A percentile compares a stretch with the other conserved stretches of the same genome.
These are phyloP conservation scores for Sipha maydis DNA, from an alignment of 2,888 invertebrate species.

Conservation along the genomic window DNA sequence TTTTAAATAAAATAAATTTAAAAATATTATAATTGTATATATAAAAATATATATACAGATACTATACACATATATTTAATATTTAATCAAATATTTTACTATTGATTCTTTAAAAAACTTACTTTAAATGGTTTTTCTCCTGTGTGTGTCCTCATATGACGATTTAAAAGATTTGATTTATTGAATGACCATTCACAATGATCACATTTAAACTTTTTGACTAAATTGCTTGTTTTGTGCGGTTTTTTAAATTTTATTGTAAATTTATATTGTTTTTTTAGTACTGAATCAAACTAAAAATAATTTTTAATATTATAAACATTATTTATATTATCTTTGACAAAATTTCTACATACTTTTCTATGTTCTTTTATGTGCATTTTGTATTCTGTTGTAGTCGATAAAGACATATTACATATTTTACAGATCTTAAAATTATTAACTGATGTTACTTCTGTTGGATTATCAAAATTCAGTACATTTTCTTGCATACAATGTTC, in stretches of 20 bases:
- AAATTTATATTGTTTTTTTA: constrained; percentile 42
- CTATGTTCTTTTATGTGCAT: constrained; percentile 46
- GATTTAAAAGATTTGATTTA: constrained; percentile 40
- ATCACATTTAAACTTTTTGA: constrained; percentile 48
- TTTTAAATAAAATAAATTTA: background rate
- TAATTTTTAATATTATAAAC: background rate
- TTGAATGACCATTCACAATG: constrained; percentile 57
- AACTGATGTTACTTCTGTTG: background rate
- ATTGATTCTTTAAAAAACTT: background rate
- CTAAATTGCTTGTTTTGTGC: constrained; percentile 15
- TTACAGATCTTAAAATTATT: constrained; percentile 10
- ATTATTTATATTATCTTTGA: background rate
- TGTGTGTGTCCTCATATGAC: constrained; percentile 52
- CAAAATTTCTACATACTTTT: constrained; percentile 21
- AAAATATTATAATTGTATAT: too few relatives aligned
- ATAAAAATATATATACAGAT: too few relatives aligned
- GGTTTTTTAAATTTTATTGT: constrained; percentile 10
- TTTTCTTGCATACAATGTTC: constrained; percentile 42
- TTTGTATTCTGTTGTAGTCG: constrained; percentile 25
- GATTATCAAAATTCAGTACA: background rate
- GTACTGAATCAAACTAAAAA: constrained; percentile 35
- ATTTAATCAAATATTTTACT: too few relatives aligned
- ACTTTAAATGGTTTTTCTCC: constrained; percentile 57
- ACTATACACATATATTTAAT: too few relatives aligned
- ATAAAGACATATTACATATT: background rate